Percentiles rank a stretch among this genome's conserved stretches.
These are phyloP conservation scores for Vollenhovia emeryi DNA, from an alignment of 1,140 invertebrate species.

Conservation along the genomic window DNA sequence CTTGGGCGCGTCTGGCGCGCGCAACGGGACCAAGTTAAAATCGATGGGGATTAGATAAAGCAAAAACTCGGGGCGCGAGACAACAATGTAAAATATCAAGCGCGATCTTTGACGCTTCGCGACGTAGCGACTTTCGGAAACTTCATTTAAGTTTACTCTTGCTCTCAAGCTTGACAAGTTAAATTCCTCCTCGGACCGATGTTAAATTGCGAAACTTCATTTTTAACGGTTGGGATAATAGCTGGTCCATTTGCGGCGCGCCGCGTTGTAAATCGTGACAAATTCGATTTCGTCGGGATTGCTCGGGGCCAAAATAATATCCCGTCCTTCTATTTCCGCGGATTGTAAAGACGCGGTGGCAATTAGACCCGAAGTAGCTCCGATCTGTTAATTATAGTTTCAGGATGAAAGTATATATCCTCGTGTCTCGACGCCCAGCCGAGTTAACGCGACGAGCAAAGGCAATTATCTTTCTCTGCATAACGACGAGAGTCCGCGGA, in stretches of 20 bases:
- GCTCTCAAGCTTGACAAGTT: slow-evolving; percentile 1
- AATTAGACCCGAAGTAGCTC: neutral
- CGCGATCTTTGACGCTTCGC: neutral
- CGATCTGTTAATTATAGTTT: neutral
- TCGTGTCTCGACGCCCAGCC: neutral
- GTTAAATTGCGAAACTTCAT: slow-evolving; percentile 28
- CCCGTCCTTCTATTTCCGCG: neutral
- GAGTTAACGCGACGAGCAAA: neutral
- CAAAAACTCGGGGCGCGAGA: neutral
- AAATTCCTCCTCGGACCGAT: neutral
- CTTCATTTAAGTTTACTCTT: neutral
- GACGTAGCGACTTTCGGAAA: slow-evolving; percentile 7
- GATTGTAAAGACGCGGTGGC: neutral
- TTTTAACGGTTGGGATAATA: slow-evolving; percentile 8
- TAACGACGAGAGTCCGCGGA: neutral
- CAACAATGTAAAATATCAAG: slow-evolving; percentile 29
- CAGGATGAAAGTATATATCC: neutral
- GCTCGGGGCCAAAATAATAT: slow-evolving; percentile 4
- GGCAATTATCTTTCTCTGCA: neutral
- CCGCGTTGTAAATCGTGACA: neutral
- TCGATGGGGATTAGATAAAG: slow-evolving; percentile 51
- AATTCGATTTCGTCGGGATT: neutral
- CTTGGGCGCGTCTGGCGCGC: slow-evolving; percentile 14
- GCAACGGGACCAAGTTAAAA: slow-evolving; percentile 32
- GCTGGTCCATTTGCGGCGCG: neutral